These are phyloP conservation scores for Pristiophorus japonicus DNA, from an alignment of 2,113 vertebrate genomes.

Conservation along the genomic window DNA sequence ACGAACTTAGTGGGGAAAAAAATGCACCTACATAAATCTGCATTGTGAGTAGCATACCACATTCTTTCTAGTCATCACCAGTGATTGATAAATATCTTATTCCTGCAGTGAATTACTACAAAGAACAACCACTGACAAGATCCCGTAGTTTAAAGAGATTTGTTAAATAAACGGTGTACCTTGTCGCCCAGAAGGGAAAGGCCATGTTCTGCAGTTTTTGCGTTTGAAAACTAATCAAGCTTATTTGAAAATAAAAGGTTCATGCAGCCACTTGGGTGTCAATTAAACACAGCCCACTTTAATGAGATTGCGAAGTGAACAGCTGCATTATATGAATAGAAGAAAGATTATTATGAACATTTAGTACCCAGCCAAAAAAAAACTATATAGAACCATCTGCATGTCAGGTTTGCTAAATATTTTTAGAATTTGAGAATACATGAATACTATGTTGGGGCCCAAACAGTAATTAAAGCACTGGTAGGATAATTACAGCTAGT, in stretches of 20 bases:
- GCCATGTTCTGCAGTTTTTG: not conserved
- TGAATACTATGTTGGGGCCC: not conserved
- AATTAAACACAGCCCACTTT: not conserved
- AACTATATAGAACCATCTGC: not conserved
- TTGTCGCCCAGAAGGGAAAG: not conserved
- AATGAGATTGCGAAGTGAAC: not conserved
- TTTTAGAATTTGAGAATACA: not conserved
- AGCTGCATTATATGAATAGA: not conserved
- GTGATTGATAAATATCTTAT: not conserved
- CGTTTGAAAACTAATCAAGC: not conserved
- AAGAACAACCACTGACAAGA: not conserved
- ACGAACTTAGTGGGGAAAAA: not conserved
- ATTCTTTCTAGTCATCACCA: not conserved
- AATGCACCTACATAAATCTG: not conserved
- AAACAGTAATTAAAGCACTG: not conserved
- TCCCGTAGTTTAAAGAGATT: not conserved
- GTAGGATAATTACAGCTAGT: not conserved
- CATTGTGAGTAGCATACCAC: not conserved
- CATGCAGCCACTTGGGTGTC: not conserved
- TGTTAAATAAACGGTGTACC: not conserved
- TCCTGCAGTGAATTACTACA: not conserved
- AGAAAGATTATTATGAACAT: not conserved
- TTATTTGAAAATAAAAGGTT: constrained; percentile 5
- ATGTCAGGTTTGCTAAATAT: not conserved
- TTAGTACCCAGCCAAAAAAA: not conserved